Evolutionary conservation across 2,888 invertebrate genomes (phyloP).

Genomic region (Hemistola chrysoprasaria): DNA sequence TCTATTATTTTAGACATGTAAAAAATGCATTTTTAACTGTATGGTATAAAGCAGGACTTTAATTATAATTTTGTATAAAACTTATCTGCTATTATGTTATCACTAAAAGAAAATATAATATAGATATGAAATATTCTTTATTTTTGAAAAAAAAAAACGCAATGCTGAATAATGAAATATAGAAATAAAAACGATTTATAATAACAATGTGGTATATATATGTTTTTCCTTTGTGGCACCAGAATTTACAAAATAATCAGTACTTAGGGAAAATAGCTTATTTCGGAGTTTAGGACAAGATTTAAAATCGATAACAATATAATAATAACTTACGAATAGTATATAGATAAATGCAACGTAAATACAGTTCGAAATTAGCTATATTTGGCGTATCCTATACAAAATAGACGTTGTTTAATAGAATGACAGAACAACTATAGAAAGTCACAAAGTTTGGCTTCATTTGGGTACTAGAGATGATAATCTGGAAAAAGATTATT

Average conservation of each 20-base stretch:
- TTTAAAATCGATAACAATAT: conserved; percentile 27
- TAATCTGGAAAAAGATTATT: conserved; percentile 36
- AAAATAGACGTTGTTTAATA: conserved; percentile 5
- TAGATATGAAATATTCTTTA: conserved; percentile 48
- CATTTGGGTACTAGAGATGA: conserved; percentile 33
- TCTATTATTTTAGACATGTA: conserved; percentile 3
- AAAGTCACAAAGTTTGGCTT: conserved; percentile 27
- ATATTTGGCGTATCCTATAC: conserved; percentile 20
- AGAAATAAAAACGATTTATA: conserved; percentile 30
- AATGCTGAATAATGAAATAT: conserved; percentile 30
- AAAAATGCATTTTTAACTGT: conserved; percentile 9
- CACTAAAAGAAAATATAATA: conserved; percentile 42
- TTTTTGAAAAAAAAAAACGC: conserved; percentile 39
- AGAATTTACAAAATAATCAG: conserved; percentile 48
- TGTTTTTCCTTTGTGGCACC: conserved; percentile 49
- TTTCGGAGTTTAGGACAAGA: conserved; percentile 27
- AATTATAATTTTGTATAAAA: conserved; percentile 16
- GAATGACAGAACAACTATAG: conserved; percentile 18
- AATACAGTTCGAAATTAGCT: conserved; percentile 7
- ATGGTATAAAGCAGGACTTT: conserved; percentile 37
- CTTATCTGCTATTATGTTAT: conserved; percentile 27
- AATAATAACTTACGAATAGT: conserved; percentile 24
- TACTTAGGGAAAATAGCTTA: conserved; percentile 21
- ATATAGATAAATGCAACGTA: conserved; percentile 6
- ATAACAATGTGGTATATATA: conserved; percentile 45